phyloP scores from a whole-genome alignment of 2,113 vertebrate genomes.

The Murina feae region DNA sequence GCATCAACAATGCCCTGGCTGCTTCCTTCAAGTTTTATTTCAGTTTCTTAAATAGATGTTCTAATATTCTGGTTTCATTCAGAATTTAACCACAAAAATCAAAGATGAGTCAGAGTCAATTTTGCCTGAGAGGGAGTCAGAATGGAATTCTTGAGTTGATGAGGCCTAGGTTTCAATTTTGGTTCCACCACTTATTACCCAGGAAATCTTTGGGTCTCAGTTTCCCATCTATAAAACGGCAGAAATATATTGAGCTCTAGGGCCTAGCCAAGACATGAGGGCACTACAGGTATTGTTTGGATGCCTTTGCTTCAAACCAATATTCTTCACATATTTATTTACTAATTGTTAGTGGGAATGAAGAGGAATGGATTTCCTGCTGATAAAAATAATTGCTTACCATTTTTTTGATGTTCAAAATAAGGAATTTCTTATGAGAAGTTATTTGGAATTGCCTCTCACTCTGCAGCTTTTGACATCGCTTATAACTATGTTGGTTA shows the following conservation, averaged over 20 bases:
- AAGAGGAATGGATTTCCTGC: neutral
- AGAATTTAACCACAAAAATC: neutral
- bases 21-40: neutral
- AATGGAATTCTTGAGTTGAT: neutral
- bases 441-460: neutral
- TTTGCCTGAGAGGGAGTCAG: neutral
- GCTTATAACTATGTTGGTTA: neutral
- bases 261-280: neutral
- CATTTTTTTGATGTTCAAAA: neutral
- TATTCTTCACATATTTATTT: neutral
- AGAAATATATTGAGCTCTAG: neutral
- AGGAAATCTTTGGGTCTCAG: neutral
- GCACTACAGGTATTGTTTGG: neutral
- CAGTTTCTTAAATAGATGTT: neutral
- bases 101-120: neutral
- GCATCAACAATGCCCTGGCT: neutral
- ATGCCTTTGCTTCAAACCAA: neutral
- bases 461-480: neutral
- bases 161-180: neutral
- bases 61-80: neutral
- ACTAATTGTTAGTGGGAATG: neutral
- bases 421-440: neutral
- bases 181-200: neutral
- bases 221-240: constrained; percentile 2
- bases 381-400: neutral